Evolutionary conservation across 2,888 invertebrate genomes (phyloP), one percentile per base, ranked within the genome.

Genomic region (Calameuta idolon): DNA sequence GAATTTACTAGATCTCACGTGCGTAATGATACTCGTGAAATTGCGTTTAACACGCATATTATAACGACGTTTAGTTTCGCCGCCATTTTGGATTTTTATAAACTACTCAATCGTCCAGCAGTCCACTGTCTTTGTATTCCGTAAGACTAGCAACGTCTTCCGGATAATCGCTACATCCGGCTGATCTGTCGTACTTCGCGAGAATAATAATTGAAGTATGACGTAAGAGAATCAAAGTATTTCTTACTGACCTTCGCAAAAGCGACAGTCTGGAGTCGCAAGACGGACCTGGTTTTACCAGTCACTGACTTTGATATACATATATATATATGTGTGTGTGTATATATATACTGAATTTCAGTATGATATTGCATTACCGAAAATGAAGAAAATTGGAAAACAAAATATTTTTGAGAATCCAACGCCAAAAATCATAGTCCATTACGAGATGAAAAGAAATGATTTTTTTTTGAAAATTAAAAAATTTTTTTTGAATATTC

Each of bases 351-450:
- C 12, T 4, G 37, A 12, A 37, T 55, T 9, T 5, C 23, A 23
- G 40, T 55, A 55, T 2, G 40, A 15, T 40, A 40, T 40, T 40
- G 15, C 40, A 40, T 40, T 40, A 37, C 33, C 34, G 55, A 15
- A 23, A 30, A 74, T 30, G 15, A 34, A 74, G 81, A 81, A 81
- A 85, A 82, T 81, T 75, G 69, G 69, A 78, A 75, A 82, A 76
- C 79, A 81, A 79, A 80, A 33, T 81, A 81, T 83, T 15, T 40
- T 40, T 15, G 15, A 40, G 5, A 40, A 40, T 40, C 15, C 40
- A 40, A 15, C 15, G 15, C 4, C 5, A 40, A 40, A 15, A 40
- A 5, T 4, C 40, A 5, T 40, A 5, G 5, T 5, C 1, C 40
- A 15, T 1, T 15, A 15, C 15, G 15, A 15, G 15, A 5, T 40